Evolutionary conservation across 1,140 invertebrate species (phyloP).

Genomic region (Drosophila tristis): DNA sequence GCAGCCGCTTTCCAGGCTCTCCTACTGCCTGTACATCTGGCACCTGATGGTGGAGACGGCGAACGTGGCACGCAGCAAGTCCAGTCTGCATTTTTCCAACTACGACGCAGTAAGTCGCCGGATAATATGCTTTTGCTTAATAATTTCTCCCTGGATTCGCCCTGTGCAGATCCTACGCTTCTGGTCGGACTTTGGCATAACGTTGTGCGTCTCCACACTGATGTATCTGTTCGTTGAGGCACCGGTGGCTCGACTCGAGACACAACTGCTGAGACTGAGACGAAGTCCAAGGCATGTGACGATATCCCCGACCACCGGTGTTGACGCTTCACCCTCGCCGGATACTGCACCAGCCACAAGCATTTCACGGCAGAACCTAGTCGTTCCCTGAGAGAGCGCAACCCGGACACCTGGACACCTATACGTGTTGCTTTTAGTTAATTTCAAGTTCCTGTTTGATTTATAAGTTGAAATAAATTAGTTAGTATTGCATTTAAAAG

Average conservation of each 20-base stretch:
- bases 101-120: slow-evolving; percentile 69
- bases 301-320: neutral
- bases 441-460: too few relatives aligned
- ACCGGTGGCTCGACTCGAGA: slow-evolving; percentile 54
- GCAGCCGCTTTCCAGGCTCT: slow-evolving; percentile 85
- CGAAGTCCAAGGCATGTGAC: neutral
- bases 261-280: slow-evolving; percentile 22
- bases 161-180: slow-evolving; percentile 53
- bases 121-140: neutral
- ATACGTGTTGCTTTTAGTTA: too few relatives aligned
- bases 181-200: slow-evolving; percentile 75
- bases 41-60: slow-evolving; percentile 82
- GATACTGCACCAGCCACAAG: slow-evolving; percentile 26
- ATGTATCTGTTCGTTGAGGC: slow-evolving; percentile 68
- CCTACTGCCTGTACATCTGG: slow-evolving; percentile 86
- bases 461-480: too few relatives aligned
- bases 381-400: slow-evolving; percentile 29
- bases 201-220: slow-evolving; percentile 49
- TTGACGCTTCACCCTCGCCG: neutral
- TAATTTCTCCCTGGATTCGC: neutral
- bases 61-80: slow-evolving; percentile 56
- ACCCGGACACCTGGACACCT: too few relatives aligned
- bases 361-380: slow-evolving; percentile 63
- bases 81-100: slow-evolving; percentile 70
- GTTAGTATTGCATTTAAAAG: too few relatives aligned